A percentile compares a stretch with the other conserved stretches of the same genome.
Evolutionary conservation across 2,113 vertebrate genomes (phyloP).

Genomic region (Atrichornis clamosus): DNA sequence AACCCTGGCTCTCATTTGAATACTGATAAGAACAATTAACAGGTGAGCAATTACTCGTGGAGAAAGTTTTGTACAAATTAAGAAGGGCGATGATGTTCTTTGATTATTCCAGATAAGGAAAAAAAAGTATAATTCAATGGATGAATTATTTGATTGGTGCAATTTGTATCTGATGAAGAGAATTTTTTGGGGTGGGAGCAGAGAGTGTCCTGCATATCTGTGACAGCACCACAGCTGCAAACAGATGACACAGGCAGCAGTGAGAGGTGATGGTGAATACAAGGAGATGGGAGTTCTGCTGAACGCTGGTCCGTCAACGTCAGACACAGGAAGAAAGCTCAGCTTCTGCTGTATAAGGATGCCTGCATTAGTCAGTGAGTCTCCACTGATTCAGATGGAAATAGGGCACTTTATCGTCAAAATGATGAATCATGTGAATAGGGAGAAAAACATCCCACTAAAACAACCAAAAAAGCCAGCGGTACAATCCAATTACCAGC

Average conservation of each 20-base stretch:
- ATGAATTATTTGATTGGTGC: neutral
- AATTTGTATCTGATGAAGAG: neutral
- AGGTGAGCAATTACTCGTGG: neutral
- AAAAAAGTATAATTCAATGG: neutral
- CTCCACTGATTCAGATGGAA: neutral
- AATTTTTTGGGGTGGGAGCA: neutral
- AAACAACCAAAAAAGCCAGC: neutral
- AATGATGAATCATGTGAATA: neutral
- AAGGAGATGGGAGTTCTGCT: neutral
- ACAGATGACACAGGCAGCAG: neutral
- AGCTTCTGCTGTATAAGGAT: neutral
- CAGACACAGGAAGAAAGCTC: neutral
- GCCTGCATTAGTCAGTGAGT: neutral
- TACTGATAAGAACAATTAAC: neutral
- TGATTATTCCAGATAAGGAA: neutral
- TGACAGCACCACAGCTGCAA: neutral
- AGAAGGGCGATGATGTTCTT: neutral
- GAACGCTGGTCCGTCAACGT: neutral
- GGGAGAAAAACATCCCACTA: neutral
- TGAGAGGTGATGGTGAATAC: neutral
- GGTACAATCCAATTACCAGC: neutral
- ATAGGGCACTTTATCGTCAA: neutral
- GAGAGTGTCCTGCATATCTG: neutral
- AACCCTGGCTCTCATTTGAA: no score
- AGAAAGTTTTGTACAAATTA: neutral